Evolutionary conservation across 2,888 invertebrate species (phyloP).

Genomic region (Pyrgus malvae): DNA sequence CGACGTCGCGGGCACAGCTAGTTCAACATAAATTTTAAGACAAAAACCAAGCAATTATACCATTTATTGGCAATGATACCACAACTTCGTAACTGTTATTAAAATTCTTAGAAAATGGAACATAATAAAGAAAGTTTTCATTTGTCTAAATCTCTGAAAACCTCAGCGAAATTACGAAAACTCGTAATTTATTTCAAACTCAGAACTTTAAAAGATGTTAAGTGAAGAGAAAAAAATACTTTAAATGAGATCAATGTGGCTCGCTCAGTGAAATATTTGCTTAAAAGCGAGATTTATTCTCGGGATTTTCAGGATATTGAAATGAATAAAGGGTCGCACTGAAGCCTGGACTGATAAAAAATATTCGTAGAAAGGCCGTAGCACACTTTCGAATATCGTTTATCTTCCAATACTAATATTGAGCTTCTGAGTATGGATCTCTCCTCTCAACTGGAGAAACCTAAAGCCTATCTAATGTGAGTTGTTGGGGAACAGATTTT

Average conservation of each 20-base stretch:
- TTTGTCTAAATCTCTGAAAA: background rate
- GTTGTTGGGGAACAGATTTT: too few species aligned
- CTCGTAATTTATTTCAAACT: background rate
- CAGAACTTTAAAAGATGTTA: background rate
- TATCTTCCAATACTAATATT: too few species aligned
- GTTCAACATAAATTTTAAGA: too few species aligned
- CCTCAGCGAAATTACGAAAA: background rate
- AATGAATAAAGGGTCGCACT: conserved; percentile 1
- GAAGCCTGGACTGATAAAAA: background rate
- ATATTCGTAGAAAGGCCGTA: background rate
- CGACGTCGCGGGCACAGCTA: too few species aligned
- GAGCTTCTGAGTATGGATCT: too few species aligned
- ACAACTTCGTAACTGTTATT: too few species aligned
- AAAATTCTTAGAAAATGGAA: background rate
- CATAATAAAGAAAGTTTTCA: background rate
- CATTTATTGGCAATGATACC: background rate
- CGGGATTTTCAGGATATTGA: conserved; percentile 2
- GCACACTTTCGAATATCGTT: too few species aligned
- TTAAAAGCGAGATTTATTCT: conserved; percentile 9
- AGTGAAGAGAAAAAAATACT: background rate
- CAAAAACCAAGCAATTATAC: background rate
- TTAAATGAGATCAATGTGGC: background rate
- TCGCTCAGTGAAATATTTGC: conserved; percentile 4
- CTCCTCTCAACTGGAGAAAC: too few species aligned
- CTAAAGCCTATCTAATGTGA: too few species aligned